Conservation (phyloP, 2,113 vertebrate species). For the Seriola rivoliana region DNA sequence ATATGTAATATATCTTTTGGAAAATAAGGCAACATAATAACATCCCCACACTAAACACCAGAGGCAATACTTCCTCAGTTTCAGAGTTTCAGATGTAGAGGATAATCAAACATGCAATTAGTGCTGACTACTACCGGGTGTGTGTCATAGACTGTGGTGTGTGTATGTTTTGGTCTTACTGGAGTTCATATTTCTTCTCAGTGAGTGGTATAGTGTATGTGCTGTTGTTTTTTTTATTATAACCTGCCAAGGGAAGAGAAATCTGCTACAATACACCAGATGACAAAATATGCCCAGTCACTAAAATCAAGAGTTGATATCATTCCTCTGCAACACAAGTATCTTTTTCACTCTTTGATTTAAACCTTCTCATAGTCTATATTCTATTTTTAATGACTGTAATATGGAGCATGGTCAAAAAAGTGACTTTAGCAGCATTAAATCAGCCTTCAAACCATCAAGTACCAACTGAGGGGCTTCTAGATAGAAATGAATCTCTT, state of each 20-base stretch:
- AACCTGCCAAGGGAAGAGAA: neutral
- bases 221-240: neutral
- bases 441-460: conserved; percentile 62
- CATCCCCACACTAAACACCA: neutral
- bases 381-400: conserved; percentile 20
- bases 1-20: neutral
- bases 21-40: neutral
- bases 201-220: neutral
- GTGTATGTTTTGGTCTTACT: neutral
- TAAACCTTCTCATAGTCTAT: neutral
- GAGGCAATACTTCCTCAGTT: neutral
- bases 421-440: conserved; percentile 44
- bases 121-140: neutral
- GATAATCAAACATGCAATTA: neutral
- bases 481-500: conserved; percentile 67
- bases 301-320: neutral
- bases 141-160: neutral
- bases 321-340: neutral
- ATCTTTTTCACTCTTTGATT: neutral
- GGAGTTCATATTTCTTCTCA: neutral
- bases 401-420: conserved; percentile 23
- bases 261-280: neutral
- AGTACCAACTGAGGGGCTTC: conserved; percentile 49
- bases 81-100: neutral
- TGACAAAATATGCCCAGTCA: neutral